These are phyloP conservation scores for Rostratula benghalensis DNA, from an alignment of 2,113 vertebrate species.

Conservation along the genomic window DNA sequence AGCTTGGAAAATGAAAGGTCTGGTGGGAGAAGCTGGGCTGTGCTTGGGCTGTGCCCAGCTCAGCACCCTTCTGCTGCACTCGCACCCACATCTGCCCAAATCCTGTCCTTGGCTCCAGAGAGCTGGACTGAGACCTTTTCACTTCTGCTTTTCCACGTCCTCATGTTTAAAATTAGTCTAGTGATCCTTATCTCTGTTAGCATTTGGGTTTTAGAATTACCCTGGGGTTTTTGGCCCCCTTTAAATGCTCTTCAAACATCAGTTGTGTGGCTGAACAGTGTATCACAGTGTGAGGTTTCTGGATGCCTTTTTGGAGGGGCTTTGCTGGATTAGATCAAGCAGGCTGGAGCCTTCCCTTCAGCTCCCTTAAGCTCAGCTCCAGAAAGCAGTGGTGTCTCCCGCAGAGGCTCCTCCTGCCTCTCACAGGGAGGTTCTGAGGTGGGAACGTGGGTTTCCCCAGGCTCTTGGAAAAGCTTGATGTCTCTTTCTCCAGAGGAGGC, in stretches of 20 bases:
- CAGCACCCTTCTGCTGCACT: neutral
- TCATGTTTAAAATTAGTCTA: neutral
- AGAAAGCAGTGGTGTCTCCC: neutral
- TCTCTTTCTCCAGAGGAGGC: neutral
- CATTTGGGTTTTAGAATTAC: neutral
- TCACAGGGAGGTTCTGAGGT: rapidly evolving
- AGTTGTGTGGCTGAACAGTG: neutral
- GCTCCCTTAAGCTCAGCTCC: neutral
- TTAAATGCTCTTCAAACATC: neutral
- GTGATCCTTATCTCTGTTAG: neutral
- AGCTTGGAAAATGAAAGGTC: neutral
- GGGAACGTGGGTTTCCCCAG: neutral
- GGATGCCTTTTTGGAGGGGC: neutral
- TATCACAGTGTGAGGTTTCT: neutral
- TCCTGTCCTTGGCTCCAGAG: neutral
- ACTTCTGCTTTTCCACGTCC: neutral
- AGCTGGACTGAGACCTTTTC: neutral
- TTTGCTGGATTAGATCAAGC: neutral
- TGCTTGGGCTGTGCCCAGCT: neutral
- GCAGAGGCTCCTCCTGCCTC: rapidly evolving
- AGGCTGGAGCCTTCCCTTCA: neutral
- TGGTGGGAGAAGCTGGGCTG: neutral
- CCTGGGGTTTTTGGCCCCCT: rapidly evolving
- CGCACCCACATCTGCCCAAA: rapidly evolving
- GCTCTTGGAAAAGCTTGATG: neutral